Evolutionary conservation across 2,797 vertebrate genomes (phyloP), one percentile per base, ranked within the genome.

Genomic region (Lutjanus argentimaculatus): DNA sequence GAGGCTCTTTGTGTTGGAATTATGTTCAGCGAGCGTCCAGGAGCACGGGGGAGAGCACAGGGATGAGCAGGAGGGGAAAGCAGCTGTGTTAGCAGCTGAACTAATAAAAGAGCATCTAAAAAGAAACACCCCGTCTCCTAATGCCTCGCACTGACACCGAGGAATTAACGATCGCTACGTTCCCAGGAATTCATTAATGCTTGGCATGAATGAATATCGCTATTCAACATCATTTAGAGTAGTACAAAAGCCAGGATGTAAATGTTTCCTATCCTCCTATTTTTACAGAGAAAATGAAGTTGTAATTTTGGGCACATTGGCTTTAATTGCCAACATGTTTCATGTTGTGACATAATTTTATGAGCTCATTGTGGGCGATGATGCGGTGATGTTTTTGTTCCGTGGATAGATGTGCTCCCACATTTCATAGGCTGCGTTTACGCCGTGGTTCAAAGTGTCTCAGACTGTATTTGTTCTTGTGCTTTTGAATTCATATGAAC

Each of bases 1-100:
- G 52, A 59, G 59, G 45, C 57, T 82, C 63, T 92, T 92, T 92
- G 86, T 91, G 82, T 73, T 81, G 91, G 91, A 91, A 92, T 93
- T 89, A 89, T 88, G 90, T 90, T 81, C 53, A 83, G 85, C 73
- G 22, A 19, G 79, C 88, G 85, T 85, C 82, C 59, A 74, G 64
- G 66, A 86, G 87, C 67, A 64, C 63, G n/a, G 49, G 62, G 61
- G 76, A 51, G 62, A 77, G 84, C 69, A 67, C 51, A 22, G 67
- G 72, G 77, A 87, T 80, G 71, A 78, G 82, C 19, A 40, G 49
- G 73, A 22, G 64, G 67, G 66, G 61, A 71, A 91, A 91, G 81
- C 80, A 88, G 89, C 79, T 86, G 84, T 86, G 87, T 79, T 87
- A 85, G 86, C 79, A 90, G 84, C 85, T 86, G 84, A 89, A 90